Percentiles rank a stretch among this genome's conserved stretches.
Evolutionary conservation across 2,888 invertebrate genomes (phyloP).

Genomic region (Sinodicranocentrus sp.): DNA sequence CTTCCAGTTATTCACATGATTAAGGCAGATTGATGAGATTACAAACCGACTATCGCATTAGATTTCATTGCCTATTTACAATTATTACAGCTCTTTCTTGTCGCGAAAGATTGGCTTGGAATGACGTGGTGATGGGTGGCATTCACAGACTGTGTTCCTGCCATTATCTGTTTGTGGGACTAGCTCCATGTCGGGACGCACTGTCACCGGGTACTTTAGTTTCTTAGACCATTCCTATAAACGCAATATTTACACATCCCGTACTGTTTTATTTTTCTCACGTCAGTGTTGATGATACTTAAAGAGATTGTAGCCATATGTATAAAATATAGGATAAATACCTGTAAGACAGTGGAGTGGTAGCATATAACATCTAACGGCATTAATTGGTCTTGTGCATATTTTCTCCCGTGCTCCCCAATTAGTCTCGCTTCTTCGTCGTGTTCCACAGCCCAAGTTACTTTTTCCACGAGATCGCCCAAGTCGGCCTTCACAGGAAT

Average conservation of each 20-base stretch:
- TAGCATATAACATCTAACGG: slow-evolving; percentile 94
- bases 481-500: slow-evolving; percentile 89
- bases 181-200: slow-evolving; percentile 84
- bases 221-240: slow-evolving; percentile 89
- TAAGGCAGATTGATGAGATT: neutral
- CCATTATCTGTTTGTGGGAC: slow-evolving; percentile 80
- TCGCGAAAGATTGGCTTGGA: slow-evolving; percentile 36
- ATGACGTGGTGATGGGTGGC: slow-evolving; percentile 54
- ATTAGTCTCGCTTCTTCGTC: slow-evolving; percentile 85
- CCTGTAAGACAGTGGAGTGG: slow-evolving; percentile 86
- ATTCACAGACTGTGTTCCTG: slow-evolving; percentile 67
- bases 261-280: neutral
- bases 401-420: slow-evolving; percentile 84
- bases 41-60: neutral
- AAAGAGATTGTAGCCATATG: neutral
- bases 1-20: too few species aligned
- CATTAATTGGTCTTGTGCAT: slow-evolving; percentile 87
- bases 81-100: slow-evolving; percentile 68
- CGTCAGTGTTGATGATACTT: neutral
- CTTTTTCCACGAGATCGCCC: slow-evolving; percentile 87
- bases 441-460: slow-evolving; percentile 88
- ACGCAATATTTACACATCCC: too few species aligned
- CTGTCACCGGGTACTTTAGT: slow-evolving; percentile 81
- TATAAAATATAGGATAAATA: slow-evolving; percentile 77
- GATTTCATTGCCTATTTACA: too few species aligned